Evolutionary conservation across 2,888 invertebrate genomes (phyloP).

Genomic region (Tinea semifulvella): DNA sequence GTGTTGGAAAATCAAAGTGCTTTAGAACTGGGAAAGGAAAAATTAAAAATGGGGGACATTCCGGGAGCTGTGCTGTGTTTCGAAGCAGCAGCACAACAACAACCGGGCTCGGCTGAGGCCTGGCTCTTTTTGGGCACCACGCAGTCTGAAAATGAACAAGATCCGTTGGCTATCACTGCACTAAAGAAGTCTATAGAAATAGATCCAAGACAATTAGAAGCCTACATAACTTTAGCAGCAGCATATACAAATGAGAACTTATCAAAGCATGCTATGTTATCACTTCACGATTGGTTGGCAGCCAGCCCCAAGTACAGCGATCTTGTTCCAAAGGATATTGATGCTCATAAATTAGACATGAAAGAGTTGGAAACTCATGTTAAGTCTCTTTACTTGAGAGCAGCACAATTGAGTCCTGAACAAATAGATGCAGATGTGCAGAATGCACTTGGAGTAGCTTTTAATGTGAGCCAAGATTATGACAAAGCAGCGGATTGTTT

Average conservation of each 20-base stretch:
- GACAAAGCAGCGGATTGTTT: conserved; percentile 98
- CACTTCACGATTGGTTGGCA: conserved; percentile 80
- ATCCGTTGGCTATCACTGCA: conserved; percentile 92
- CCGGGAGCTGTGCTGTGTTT: conserved; percentile 96
- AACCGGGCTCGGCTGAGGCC: conserved; percentile 79
- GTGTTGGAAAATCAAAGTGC: conserved; percentile 81
- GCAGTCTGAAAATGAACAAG: conserved; percentile 98
- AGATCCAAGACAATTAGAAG: conserved; percentile 81
- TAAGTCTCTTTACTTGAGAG: conserved; percentile 78
- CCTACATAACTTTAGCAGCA: conserved; percentile 90
- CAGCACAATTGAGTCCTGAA: conserved; percentile 79
- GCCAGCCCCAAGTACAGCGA: conserved; percentile 85
- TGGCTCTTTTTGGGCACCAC: conserved; percentile 91
- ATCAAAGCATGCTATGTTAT: conserved; percentile 87
- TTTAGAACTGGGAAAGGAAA: conserved; percentile 85
- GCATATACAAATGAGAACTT: conserved; percentile 97
- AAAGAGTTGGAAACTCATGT: conserved; percentile 68
- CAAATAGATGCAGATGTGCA: conserved; percentile 90
- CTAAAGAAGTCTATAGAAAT: conserved; percentile 84
- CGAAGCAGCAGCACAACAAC: conserved; percentile 91
- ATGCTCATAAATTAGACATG: conserved; percentile 43
- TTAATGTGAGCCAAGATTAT: conserved; percentile 93
- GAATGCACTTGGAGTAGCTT: conserved; percentile 93
- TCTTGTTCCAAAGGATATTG: conserved; percentile 67
- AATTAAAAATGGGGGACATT: conserved; percentile 86